Base-by-base conservation (phyloP, 2,888 invertebrate species). In the Dryadula phaetusa region DNA sequence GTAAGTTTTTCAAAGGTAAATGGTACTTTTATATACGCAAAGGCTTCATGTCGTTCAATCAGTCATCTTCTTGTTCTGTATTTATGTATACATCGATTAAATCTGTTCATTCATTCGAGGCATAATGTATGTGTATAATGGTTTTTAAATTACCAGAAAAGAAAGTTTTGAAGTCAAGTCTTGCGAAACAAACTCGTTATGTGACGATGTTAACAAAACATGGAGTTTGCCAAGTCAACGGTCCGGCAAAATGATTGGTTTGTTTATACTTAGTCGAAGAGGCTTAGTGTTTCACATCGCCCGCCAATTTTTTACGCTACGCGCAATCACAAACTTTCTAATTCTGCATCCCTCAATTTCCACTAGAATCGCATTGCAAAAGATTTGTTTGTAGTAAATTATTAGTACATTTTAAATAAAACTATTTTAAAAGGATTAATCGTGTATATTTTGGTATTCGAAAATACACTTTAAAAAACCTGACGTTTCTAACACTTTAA, bases 301-400 rank as follows among this genome's bases (percentile, higher is more conserved):
- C 65, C 65, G 67, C 70, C 75, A 76, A 76, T 79, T 77, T 78
- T 78, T 76, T 74, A 75, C 79, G 78, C 75, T 61, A 73, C 71
- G 61, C 70, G 70, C 73, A 74, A 75, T 75, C 65, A 65, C 65
- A 54, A 64, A 77, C 77, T 77, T 77, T 77, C 77, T 74, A 75
- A 64, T 66, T 56, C 66, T 49, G 42, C 52, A 63, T 66, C 62
- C 61, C 40, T 46, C 60, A 40, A 49, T 72, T 67, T 69, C 16
- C 42, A 64, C 61, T 67, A 54, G n/a, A 52, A 58, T 25, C 18
- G 40, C 66, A 44, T 42, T 28, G 47, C 47, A n/a, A 49, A 49
- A 22, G 14, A 25, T 25, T 25, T 25, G 22, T 6, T 6, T 14
- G 22, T 22, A 22, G 32, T 32, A 7, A 32, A 7, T 32, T 32